Percentiles rank a stretch among this genome's conserved stretches.
Evolutionary conservation across 2,113 vertebrate genomes (phyloP).

Genomic region (Scortum barcoo): DNA sequence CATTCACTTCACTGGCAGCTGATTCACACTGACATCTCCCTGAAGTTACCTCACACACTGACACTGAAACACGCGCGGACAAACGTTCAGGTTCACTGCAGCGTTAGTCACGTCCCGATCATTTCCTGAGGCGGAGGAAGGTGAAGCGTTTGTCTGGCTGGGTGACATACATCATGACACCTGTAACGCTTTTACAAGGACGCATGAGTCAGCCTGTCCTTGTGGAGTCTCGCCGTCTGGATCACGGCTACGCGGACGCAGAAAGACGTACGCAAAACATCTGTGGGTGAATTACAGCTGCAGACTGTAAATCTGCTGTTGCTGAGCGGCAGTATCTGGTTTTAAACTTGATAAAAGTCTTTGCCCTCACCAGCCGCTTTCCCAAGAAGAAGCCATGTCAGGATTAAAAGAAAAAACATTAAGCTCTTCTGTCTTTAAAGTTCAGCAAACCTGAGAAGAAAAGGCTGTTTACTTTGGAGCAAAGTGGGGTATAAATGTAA

Average conservation of each 20-base stretch:
- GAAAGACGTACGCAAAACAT: not conserved
- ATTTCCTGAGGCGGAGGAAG: conserved; percentile 36
- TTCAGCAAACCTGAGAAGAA: conserved; percentile 44
- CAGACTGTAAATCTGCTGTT: not conserved
- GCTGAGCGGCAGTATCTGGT: not conserved
- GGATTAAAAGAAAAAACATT: conserved; percentile 46
- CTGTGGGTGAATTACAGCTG: not conserved
- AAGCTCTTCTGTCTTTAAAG: conserved; percentile 32
- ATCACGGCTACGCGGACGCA: conserved; percentile 4
- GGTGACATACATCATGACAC: conserved; percentile 37
- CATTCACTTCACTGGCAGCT: not conserved
- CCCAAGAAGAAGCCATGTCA: conserved; percentile 31
- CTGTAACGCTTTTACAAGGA: conserved; percentile 42
- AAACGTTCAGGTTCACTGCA: not conserved
- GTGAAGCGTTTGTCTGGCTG: conserved; percentile 20
- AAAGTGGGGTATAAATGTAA: conserved; percentile 4
- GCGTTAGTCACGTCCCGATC: conserved; percentile 41
- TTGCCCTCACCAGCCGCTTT: conserved; percentile 34
- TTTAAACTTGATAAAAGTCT: not conserved
- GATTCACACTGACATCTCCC: not conserved
- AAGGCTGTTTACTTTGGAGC: conserved; percentile 62
- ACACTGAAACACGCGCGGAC: not conserved
- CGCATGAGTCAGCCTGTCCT: conserved; percentile 52
- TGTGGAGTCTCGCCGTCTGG: conserved; percentile 25
- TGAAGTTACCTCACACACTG: not conserved